These are phyloP conservation scores for Pandemis heparana DNA, from an alignment of 2,888 invertebrate species.

Conservation along the genomic window DNA sequence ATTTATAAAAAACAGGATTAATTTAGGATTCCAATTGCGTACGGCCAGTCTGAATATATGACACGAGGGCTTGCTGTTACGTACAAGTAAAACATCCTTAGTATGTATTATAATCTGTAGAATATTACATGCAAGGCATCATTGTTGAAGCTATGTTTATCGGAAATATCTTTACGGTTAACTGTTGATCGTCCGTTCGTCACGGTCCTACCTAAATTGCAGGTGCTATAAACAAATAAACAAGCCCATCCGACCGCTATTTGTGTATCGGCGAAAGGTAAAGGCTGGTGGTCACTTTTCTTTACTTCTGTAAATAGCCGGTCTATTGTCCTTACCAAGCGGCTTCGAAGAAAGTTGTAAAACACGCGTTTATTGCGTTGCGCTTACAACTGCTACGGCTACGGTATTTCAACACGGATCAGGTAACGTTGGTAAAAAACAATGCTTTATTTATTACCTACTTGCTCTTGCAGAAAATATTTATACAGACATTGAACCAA, in stretches of 20 bases:
- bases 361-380: constrained; percentile 32
- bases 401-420: constrained; percentile 15
- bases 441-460: constrained; percentile 2
- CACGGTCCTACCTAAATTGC: constrained; percentile 44
- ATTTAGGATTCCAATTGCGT: no score
- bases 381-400: background rate
- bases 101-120: background rate
- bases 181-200: constrained; percentile 37
- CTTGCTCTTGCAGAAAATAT: background rate
- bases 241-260: constrained; percentile 39
- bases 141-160: background rate
- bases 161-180: constrained; percentile 10
- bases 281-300: constrained; percentile 38
- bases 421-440: constrained; percentile 14
- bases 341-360: constrained; percentile 41
- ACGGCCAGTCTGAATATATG: no score
- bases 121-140: background rate
- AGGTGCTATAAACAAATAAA: constrained; percentile 46
- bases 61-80: no score
- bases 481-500: background rate
- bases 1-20: no score
- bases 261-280: constrained; percentile 42
- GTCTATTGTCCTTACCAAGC: constrained; percentile 26
- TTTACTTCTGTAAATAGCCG: constrained; percentile 38
- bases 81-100: no score